A percentile compares a stretch with the other conserved stretches of the same genome.
These are phyloP conservation scores for Tribolium freemani DNA, from an alignment of 2,888 invertebrate genomes.

Conservation along the genomic window DNA sequence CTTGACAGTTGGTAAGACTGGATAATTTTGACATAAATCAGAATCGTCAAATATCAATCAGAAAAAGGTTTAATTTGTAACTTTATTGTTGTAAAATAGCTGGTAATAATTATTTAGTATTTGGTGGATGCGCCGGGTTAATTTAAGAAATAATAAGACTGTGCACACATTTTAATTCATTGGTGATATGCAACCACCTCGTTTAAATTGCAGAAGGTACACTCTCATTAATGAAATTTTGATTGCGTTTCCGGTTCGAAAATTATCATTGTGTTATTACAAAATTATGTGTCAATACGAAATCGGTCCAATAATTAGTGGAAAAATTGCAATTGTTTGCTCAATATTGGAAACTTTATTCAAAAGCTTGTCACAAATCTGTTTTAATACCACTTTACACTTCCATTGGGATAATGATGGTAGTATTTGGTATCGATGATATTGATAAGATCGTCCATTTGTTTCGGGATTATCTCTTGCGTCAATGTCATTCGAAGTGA, in stretches of 20 bases:
- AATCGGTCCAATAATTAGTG: background rate
- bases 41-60: too few species aligned
- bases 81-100: too few species aligned
- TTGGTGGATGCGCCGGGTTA: too few species aligned
- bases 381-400: background rate
- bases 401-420: background rate
- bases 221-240: slow-evolving; percentile 30
- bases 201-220: slow-evolving; percentile 28
- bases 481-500: slow-evolving; percentile 42
- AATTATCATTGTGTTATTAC: slow-evolving; percentile 23
- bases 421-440: background rate
- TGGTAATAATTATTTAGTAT: too few species aligned
- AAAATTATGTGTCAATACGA: slow-evolving; percentile 18
- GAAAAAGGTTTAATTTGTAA: background rate
- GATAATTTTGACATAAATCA: background rate
- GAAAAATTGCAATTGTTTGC: too few species aligned
- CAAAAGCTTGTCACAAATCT: background rate
- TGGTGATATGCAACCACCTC: background rate
- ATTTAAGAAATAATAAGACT: too few species aligned
- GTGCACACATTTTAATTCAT: background rate
- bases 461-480: slow-evolving; percentile 44
- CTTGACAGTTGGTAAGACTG: background rate
- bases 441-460: slow-evolving; percentile 21
- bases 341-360: background rate
- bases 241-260: slow-evolving; percentile 26